phyloP scores from a whole-genome alignment of 2,888 invertebrate genomes.

The Hyles lineata region DNA sequence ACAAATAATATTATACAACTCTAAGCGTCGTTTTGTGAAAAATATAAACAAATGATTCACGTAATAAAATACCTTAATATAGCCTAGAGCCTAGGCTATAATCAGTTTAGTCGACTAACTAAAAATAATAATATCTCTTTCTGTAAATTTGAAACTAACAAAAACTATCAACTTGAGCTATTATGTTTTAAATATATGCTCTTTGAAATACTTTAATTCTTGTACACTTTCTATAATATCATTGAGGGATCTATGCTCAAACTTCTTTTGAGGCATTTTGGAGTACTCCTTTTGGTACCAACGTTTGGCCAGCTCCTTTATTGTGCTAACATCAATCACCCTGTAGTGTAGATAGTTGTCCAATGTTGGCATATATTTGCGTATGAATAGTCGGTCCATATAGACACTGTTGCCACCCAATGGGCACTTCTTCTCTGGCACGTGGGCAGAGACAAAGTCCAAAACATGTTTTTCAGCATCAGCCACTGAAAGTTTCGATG shows the following conservation, averaged over 20 bases:
- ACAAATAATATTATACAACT: too few relatives aligned
- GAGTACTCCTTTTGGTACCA: conserved; percentile 89
- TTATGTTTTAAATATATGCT: conserved; percentile 84
- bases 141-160: too few relatives aligned
- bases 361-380: conserved; percentile 92
- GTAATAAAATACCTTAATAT: too few relatives aligned
- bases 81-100: too few relatives aligned
- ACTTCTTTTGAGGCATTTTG: conserved; percentile 85
- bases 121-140: too few relatives aligned
- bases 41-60: too few relatives aligned
- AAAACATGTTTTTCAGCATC: conserved; percentile 90
- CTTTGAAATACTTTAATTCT: conserved; percentile 92
- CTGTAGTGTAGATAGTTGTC: conserved; percentile 94
- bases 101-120: too few relatives aligned
- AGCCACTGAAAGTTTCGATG: conserved; percentile 86
- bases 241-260: conserved; percentile 89
- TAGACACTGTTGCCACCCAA: conserved; percentile 95
- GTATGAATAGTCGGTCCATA: conserved; percentile 93
- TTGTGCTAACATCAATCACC: conserved; percentile 95
- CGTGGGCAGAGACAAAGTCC: conserved; percentile 88
- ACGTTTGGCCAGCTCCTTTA: conserved; percentile 92
- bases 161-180: neutral
- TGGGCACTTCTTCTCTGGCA: conserved; percentile 86
- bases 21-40: too few relatives aligned
- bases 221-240: conserved; percentile 94